Base-by-base conservation (phyloP, 2,113 vertebrate genomes). In the Gopherus evgoodei region DNA sequence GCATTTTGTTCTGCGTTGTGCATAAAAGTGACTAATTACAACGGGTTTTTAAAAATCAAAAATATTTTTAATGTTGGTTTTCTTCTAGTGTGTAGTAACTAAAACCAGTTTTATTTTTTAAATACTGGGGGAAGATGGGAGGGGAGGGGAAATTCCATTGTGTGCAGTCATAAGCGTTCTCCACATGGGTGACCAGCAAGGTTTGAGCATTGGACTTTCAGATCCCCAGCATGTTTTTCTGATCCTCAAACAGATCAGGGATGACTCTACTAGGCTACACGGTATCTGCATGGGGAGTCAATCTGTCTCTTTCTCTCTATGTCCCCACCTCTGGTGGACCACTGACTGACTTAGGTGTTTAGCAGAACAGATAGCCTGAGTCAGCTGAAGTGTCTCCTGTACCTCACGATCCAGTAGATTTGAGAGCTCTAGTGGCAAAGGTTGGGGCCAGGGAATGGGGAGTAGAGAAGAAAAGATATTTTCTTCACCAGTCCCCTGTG, bases 391-490 rank as follows among this genome's bases (percentile, higher is more conserved):
- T 62, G 12, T 13, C 31, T 17, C 59, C 59, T 35, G 59, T 35
- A 31, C 59, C 59, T 35, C 59, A 62, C 13, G 16, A 62, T 62
- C 29, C 12, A 35, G 29, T 35, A 62, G 57, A 62, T 22, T 75
- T 42, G 10, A 75, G 21, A 75, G 8, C 69, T 75, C 50, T 62
- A 0, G 0, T 16, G 3, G 44, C 47, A 50, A 49, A 9, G 16
- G 76, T 47, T 50, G 27, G 14, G 29, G 27, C 8, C 24, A 47
- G 76, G 14, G 25, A 49, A 47, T 29, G 25, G 11, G 11, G 11
- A 2, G 3, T 5, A 13, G 47, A 14, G 24, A 9, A 35, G 69
- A 38, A 19, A 72, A 22, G n/a, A 11, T 72, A 72, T 35, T 72
- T n/a, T 72, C n/a, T 72, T 21, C 69, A 38, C 8, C n/a, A 4